Evolutionary conservation across 2,888 invertebrate genomes (phyloP), one percentile per base, ranked within the genome.

Genomic region (Bombylius discolor): DNA sequence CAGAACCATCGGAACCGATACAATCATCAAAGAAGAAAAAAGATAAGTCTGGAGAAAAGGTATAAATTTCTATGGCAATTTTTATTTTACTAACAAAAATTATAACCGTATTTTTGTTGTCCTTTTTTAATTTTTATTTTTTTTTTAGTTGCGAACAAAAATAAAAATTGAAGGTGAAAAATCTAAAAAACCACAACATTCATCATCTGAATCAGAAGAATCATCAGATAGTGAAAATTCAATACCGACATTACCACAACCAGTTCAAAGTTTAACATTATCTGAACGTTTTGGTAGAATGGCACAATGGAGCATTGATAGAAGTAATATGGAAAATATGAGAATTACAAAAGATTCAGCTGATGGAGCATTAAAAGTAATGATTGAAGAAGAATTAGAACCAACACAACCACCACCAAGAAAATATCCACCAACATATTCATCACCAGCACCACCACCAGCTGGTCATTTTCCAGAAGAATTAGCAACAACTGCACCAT

Each of bases 281-380:
- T 91, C 90, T 0, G 91, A 92, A 73, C 79, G 88, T 32, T 92
- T 92, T 74, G 91, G 91, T 60, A 91, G 91, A 78, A 89, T 92
- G 83, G 91, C 91, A 32, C 91, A 91, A 68, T 90, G 90, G 89
- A 88, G 88, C 59, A 85, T 87, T 5, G 90, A 90, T 71, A 79
- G 91, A 12, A 81, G 80, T 14, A 86, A 89, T 53, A 84, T 90
- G 68, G 89, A 89, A 72, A 89, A 89, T 68, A 89, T 89, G 86
- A 79, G 87, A 56, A 90, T 89, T 62, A 89, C 91, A 57, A 84
- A 89, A 60, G 87, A 87, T 57, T 83, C 84, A 59, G 75, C 83
- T 49, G 82, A 82, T 51, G 83, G 83, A 49, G 84, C 84, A 51
- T 79, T 88, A 62, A 87, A 87, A 71, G 89, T 89, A 47, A 81